Evolutionary conservation across 2,113 vertebrate species (phyloP), one percentile per base, ranked within the genome.

Genomic region (Oreochromis spilurus): DNA sequence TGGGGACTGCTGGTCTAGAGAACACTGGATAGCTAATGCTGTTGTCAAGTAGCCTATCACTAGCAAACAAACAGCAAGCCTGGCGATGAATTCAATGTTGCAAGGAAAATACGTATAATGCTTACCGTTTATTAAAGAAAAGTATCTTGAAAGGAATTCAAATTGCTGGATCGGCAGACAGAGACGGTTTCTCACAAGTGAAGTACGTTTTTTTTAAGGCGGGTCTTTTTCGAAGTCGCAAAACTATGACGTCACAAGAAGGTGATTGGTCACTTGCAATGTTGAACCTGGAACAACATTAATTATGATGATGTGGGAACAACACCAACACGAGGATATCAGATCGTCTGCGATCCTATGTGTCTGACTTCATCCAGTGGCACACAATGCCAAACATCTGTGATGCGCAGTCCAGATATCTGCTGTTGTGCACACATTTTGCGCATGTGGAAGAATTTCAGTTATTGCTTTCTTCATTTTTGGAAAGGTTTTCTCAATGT

Each of bases 141-240:
- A 53, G 19, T 53, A 53, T 21, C 9, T 9, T 53, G 19, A 53
- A 53, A n/a, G 50, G 50, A 53, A 53, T n/a, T 53, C 1, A n/a
- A 53, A 53, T 53, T 53, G 52, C 9, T 3, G 52, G 9, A 53
- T 53, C 0, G 9, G 50, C 19, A 53, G 19, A 53, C 50, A 11
- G 52, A 21, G n/a, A 10, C 10, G 3, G 2, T 21, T 54, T 21
- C n/a, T 54, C n/a, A 0, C n/a, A 54, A 54, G 31, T 31, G 31
- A 31, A 31, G 53, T 4, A 54, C 1, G 3, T 54, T 55, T 54
- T 54, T 4, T 13, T 24, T 24, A 54, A 24, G 3, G 53, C 0
- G 1, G n/a, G n/a, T 24, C 24, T 54, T 24, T 55, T 55, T 2
- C 1, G 0, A 55, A 24, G 21, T 55, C 0, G 21, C 3, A 55